Evolutionary conservation across 1,140 invertebrate genomes (phyloP), one percentile per base, ranked within the genome.

Genomic region (Neodiprion fabricii): DNA sequence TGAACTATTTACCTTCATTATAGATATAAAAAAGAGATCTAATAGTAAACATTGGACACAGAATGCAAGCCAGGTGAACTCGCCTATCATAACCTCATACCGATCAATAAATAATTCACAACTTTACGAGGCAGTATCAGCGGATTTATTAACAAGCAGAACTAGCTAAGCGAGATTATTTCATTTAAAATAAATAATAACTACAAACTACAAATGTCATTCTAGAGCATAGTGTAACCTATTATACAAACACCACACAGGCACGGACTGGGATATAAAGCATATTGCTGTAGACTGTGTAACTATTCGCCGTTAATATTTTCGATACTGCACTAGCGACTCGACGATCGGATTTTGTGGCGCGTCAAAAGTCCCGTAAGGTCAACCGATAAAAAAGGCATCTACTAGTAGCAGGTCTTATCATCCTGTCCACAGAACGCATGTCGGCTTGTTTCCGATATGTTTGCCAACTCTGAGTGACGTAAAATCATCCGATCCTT

Each of bases 191-290:
- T 78, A 79, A 77, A 74, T 79, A 76, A 77, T 81, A 79, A 80
- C 79, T 82, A 81, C 78, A 79, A 79, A 73, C 80, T 78, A 83
- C 79, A 86, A 86, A 85, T 81, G 84, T 86, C 85, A 85, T 85
- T 84, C 83, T 83, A 80, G 79, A 84, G 80, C 80, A 81, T 81
- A 82, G 79, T 79, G 85, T 85, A 85, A 85, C 85, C 85, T 86
- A 84, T 84, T 83, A 83, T 84, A 85, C 84, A 86, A 85, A 86
- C 85, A 86, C 80, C 83, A 83, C 84, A 80, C 81, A 81, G 80
- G 77, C 83, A 85, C 80, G 79, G 78, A 84, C 80, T 81, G 78
- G 79, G 75, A 79, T 79, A 81, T 75, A 80, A 76, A 75, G 73
- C 74, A 79, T 76, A 79, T 76, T 79, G 75, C 76, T 71, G 68